A percentile compares a stretch with the other conserved stretches of the same genome.
phyloP scores from a whole-genome alignment of 1,140 invertebrate genomes.

The Procambarus clarkii region DNA sequence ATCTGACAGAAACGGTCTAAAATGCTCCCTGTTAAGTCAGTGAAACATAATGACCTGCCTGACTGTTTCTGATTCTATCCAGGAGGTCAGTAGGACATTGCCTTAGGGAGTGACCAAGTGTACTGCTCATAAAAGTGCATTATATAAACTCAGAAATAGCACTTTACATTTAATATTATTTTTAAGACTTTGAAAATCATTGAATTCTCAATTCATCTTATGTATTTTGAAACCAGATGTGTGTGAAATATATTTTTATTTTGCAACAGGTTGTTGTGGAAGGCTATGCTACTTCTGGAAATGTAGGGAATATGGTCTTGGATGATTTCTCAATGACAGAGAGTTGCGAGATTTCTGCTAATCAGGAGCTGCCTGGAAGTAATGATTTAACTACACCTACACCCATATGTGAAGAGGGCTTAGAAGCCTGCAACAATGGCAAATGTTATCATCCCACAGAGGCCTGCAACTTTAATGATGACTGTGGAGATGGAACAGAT shows the following conservation, averaged over 20 bases:
- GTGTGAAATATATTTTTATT: neutral
- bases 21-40: too few species aligned
- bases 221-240: neutral
- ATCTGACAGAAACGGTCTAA: too few species aligned
- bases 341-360: conserved; percentile 4
- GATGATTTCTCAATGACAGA: conserved; percentile 61
- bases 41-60: too few species aligned
- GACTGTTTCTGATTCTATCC: too few species aligned
- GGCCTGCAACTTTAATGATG: conserved; percentile 50
- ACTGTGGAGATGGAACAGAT: conserved; percentile 58
- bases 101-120: too few species aligned
- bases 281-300: neutral
- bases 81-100: too few species aligned
- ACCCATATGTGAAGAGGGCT: conserved; percentile 21
- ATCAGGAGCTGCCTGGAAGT: conserved; percentile 41
- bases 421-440: conserved; percentile 44
- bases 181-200: too few species aligned
- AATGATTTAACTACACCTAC: conserved; percentile 39
- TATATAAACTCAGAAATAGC: too few species aligned
- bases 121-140: too few species aligned
- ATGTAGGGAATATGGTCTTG: conserved; percentile 7
- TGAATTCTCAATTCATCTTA: too few species aligned
- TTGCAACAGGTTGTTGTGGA: conserved; percentile 42
- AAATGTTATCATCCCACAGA: conserved; percentile 45
- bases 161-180: too few species aligned